phyloP scores from a whole-genome alignment of 2,797 vertebrate genomes.

The Sorex maritimensis region DNA sequence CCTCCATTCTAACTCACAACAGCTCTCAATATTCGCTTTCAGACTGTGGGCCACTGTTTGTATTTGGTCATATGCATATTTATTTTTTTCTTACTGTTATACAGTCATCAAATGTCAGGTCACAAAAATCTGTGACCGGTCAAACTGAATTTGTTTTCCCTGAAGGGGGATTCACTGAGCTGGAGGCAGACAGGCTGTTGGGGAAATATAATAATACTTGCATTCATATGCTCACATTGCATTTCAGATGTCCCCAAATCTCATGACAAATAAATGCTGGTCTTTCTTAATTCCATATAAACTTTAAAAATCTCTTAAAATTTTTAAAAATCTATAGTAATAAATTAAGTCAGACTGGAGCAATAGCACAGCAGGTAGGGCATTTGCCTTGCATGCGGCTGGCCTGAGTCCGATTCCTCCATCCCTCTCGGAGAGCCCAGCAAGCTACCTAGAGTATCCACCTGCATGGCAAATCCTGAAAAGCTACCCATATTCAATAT shows the following conservation, averaged over 20 bases:
- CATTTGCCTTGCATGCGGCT: too few relatives aligned
- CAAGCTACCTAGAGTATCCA: too few relatives aligned
- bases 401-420: too few relatives aligned
- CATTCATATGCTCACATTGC: background rate
- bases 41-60: background rate
- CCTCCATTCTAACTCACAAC: background rate
- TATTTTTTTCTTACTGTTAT: background rate
- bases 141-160: background rate
- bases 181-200: background rate
- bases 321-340: background rate
- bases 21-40: background rate
- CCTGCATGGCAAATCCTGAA: too few relatives aligned
- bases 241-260: background rate
- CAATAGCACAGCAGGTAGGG: too few relatives aligned
- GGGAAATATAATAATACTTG: background rate
- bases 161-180: background rate
- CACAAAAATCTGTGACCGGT: background rate
- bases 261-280: background rate
- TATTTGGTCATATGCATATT: background rate
- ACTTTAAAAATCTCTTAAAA: background rate
- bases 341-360: background rate
- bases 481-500: too few relatives aligned
- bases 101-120: background rate
- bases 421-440: too few relatives aligned
- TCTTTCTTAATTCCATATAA: background rate